Evolutionary conservation across 2,888 invertebrate genomes (phyloP), one percentile per base, ranked within the genome.

Genomic region (Emmelina monodactyla): DNA sequence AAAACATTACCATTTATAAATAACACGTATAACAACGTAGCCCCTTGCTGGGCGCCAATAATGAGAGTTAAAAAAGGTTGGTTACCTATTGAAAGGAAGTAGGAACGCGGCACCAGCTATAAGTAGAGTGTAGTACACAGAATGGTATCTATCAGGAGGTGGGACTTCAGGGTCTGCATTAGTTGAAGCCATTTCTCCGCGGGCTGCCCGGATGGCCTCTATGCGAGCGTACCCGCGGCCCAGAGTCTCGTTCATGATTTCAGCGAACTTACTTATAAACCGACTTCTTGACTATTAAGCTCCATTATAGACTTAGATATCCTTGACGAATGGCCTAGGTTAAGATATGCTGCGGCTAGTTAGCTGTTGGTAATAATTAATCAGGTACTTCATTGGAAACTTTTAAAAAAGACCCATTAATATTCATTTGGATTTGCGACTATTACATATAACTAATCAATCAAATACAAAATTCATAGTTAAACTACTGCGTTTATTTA

Each of bases 31-130:
- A 19, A 19, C 19, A 19, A 6, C 5, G 9, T 19, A 19, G 9
- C 9, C 19, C 5, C 19, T 19, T 19, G 5, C 9, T 19, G 19
- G 19, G 19, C 19, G 5, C 9, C 5, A 19, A 6, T 19, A 19
- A 19, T 6, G 9, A 19, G 5, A 19, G 19, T 5, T 5, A 19
- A 19, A 19, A 6, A 19, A 19, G 5, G 19, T 9, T 25, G n/a
- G 3, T 47, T 54, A 92, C 92, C 92, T 94, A 83, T 94, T 94
- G 71, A 94, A 95, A 7, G 95, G 95, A 41, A 95, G 82, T 33
- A 95, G 83, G 61, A 95, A 95, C 29, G 94, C 94, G 45, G 91
- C 88, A 11, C 95, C 95, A 16, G 94, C 93, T 37, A 94, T 80
- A 35, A 94, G 83, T 41, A 95, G 82, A 0, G 89, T 86, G 41